Evolutionary conservation across 2,888 invertebrate species (phyloP).

Genomic region (Leptothorax acervorum): DNA sequence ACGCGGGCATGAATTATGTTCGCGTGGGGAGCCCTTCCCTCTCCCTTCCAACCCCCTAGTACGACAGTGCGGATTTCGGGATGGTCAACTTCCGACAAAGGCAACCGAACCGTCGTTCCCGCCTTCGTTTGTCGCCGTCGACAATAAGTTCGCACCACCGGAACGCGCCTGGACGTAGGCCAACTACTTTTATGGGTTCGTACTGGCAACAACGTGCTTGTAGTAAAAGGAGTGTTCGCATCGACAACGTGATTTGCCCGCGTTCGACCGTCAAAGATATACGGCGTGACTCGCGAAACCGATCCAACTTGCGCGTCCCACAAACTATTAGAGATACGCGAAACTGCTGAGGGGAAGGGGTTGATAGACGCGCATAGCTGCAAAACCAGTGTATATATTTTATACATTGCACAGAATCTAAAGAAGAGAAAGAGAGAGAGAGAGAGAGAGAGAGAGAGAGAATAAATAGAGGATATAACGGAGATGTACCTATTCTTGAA

Average conservation of each 20-base stretch:
- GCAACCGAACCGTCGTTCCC: conserved; percentile 39
- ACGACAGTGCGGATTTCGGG: conserved; percentile 49
- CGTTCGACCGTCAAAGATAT: conserved; percentile 57
- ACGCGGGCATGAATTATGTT: conserved; percentile 24
- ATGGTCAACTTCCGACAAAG: conserved; percentile 70
- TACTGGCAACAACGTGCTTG: conserved; percentile 59
- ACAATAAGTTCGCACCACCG: conserved; percentile 72
- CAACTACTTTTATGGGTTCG: conserved; percentile 71
- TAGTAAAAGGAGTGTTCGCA: conserved; percentile 55
- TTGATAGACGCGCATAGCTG: conserved; percentile 36
- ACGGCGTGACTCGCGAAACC: conserved; percentile 39
- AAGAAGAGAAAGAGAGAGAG: not conserved
- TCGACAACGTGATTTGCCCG: conserved; percentile 74
- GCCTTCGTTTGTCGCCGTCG: conserved; percentile 62
- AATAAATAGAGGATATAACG: not conserved
- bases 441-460: not conserved
- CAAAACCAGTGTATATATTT: not conserved
- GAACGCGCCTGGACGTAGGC: conserved; percentile 76
- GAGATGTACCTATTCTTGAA: conserved; percentile 5
- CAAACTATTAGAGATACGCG: conserved; percentile 38
- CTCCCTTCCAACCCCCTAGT: not conserved
- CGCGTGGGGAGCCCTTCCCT: not conserved
- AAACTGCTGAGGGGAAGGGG: conserved; percentile 5
- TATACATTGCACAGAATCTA: not conserved
- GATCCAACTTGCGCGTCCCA: conserved; percentile 37